Evolutionary conservation across 2,888 invertebrate species (phyloP).

Genomic region (Drosophila seclusa): DNA sequence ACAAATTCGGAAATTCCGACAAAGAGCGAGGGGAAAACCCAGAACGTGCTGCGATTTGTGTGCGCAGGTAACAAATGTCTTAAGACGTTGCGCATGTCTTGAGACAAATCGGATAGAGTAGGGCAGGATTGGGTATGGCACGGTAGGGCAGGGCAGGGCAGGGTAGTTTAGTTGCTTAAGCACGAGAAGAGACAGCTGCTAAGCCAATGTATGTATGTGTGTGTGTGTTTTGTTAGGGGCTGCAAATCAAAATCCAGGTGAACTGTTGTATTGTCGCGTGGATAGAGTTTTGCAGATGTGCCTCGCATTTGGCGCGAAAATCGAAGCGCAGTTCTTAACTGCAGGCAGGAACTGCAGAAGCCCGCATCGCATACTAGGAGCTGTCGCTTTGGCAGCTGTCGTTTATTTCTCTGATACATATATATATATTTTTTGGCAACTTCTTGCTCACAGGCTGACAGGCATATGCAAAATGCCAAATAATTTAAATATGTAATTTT

Average conservation of each 20-base stretch:
- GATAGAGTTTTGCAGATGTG: conserved; percentile 65
- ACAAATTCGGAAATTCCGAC: conserved; percentile 27
- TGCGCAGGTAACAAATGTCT: conserved; percentile 65
- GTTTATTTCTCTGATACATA: conserved; percentile 32
- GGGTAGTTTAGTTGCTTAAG: conserved; percentile 32
- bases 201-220: conserved; percentile 29
- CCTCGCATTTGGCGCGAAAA: conserved; percentile 73
- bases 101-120: conserved; percentile 43
- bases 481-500: conserved; percentile 1
- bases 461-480: conserved; percentile 58
- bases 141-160: conserved; percentile 3
- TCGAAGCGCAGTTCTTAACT: conserved; percentile 26
- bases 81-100: conserved; percentile 82
- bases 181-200: conserved; percentile 66
- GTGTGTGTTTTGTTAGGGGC: conserved; percentile 60
- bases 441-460: conserved; percentile 64
- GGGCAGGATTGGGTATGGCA: conserved; percentile 5
- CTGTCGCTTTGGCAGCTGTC: conserved; percentile 62
- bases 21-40: conserved; percentile 50
- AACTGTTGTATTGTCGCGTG: conserved; percentile 75
- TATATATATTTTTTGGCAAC: conserved; percentile 57
- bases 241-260: conserved; percentile 77
- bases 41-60: conserved; percentile 65
- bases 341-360: conserved; percentile 18
- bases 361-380: conserved; percentile 19